Base-by-base conservation (phyloP, 2,888 invertebrate species). In the Andrena chrysosceles region DNA sequence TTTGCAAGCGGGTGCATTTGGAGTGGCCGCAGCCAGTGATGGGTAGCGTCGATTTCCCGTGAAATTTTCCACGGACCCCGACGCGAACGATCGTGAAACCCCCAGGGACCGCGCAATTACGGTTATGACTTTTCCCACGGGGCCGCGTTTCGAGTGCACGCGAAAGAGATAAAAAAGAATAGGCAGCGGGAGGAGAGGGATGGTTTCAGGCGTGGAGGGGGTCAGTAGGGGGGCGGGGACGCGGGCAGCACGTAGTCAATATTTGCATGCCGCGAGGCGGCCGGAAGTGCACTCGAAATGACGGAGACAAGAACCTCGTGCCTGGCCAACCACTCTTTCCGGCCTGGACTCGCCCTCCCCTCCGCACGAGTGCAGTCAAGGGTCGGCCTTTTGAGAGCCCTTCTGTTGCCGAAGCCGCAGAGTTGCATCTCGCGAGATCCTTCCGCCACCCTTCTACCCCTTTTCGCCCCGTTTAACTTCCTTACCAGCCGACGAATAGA, bases 181-280 rank as follows among this genome's bases (percentile, higher is more conserved):
- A 42, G 68, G 35, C 35, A n/a, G 35, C 16, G 26, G 52, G 23
- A 16, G 5, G n/a, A 16, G 13, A n/a, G 49, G 63, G 49, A 6
- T 26, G 42, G 42, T 42, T 42, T 0, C 26, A 8, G 10, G 4
- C n/a, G 52, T 29, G 26, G n/a, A 10, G 29, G 62, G 33, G 62
- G 10, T 16, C 35, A 23, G 5, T 20, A 16, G 16, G 54, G 49
- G 8, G 29, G 60, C 29, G 10, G 6, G 67, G 77, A 60, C 31
- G 64, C 69, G 78, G 56, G 23, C 68, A 77, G 68, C 85, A 83
- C 76, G 74, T 85, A 91, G 93, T 93, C 93, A 93, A 93, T 93
- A 93, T 93, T 93, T 93, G 92, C 91, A 92, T 91, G 93, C 91
- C 89, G 90, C 90, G 79, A 89, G 92, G 89, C 85, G 89, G 87